Percentiles rank a stretch among this genome's conserved stretches.
phyloP scores from a whole-genome alignment of 2,888 invertebrate species.

The Tipula helvola region DNA sequence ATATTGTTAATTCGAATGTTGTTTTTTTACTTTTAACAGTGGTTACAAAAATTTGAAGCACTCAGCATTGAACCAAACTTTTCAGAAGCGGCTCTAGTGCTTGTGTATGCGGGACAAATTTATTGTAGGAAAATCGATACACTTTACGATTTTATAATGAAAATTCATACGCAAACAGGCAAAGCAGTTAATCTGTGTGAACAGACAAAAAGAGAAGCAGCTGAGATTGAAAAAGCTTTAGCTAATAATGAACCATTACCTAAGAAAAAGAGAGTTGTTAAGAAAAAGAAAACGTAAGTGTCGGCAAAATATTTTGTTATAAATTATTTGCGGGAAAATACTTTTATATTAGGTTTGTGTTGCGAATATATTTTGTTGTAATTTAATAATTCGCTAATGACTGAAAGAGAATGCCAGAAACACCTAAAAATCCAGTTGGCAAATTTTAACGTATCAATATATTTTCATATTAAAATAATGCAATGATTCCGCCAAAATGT shows the following conservation, averaged over 20 bases:
- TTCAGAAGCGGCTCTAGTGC: not conserved
- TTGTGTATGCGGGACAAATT: not conserved
- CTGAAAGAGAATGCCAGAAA: too few species aligned
- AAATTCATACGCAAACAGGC: slow-evolving; percentile 5
- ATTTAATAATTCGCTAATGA: too few species aligned
- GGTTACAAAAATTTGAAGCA: not conserved
- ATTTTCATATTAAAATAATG: too few species aligned
- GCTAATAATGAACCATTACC: not conserved
- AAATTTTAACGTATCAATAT: too few species aligned
- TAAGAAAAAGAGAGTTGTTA: not conserved
- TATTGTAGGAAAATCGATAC: not conserved
- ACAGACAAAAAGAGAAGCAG: not conserved
- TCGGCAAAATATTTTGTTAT: not conserved
- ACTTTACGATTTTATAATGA: not conserved
- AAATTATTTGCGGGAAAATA: not conserved
- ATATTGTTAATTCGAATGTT: not conserved
- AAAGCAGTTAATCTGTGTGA: not conserved
- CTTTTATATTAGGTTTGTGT: not conserved
- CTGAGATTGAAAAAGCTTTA: not conserved
- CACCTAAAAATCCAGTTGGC: too few species aligned
- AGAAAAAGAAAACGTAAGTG: slow-evolving; percentile 4
- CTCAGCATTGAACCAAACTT: not conserved
- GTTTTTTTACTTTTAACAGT: not conserved
- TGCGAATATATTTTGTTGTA: not conserved
- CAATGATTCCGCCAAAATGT: too few species aligned